phyloP scores from a whole-genome alignment of 2,888 invertebrate species.

The Drosophila kokeensis region DNA sequence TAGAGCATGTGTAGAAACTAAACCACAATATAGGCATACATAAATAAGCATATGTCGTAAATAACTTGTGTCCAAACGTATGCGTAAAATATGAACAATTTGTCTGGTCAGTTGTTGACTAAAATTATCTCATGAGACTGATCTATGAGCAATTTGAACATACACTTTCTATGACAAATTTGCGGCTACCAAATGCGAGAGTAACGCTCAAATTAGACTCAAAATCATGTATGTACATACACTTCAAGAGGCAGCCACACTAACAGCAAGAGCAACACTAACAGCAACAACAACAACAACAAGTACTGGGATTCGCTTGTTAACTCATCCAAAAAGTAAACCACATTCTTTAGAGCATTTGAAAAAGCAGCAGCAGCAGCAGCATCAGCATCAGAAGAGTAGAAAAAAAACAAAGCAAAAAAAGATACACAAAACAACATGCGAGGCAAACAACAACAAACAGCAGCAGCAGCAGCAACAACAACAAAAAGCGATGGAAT shows the following conservation, averaged over 20 bases:
- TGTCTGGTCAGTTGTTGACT: constrained; percentile 67
- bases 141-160: constrained; percentile 65
- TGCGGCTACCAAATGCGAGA: constrained; percentile 36
- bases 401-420: constrained; percentile 22
- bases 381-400: constrained; percentile 15
- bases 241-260: constrained; percentile 38
- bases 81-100: constrained; percentile 50
- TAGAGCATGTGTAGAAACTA: background rate
- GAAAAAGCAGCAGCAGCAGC: constrained; percentile 41
- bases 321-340: constrained; percentile 82
- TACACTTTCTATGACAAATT: constrained; percentile 79
- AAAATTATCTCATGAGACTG: constrained; percentile 67
- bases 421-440: constrained; percentile 56
- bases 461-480: constrained; percentile 32
- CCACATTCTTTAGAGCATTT: constrained; percentile 79
- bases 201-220: constrained; percentile 55
- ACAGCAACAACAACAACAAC: constrained; percentile 45
- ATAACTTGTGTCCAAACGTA: constrained; percentile 5
- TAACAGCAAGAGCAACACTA: constrained; percentile 20
- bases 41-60: constrained; percentile 31
- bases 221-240: constrained; percentile 58
- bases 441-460: constrained; percentile 60
- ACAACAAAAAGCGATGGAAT: constrained; percentile 39
- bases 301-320: constrained; percentile 68
- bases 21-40: constrained; percentile 4